Conservation (phyloP, 2,113 vertebrate genomes). For the Ammodytes dubius region DNA sequence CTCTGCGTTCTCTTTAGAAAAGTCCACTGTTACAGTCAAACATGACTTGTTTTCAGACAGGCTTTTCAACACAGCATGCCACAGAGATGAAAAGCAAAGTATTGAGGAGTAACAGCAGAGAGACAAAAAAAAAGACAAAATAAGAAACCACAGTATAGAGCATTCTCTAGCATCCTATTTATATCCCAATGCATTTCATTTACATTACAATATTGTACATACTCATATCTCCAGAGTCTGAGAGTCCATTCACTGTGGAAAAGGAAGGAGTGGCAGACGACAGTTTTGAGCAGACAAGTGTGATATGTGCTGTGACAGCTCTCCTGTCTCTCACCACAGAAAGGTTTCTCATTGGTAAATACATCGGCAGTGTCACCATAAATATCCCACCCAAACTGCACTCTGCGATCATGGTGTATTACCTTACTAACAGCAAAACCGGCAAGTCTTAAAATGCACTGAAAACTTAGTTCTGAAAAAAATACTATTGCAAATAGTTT, state of each 20-base stretch:
- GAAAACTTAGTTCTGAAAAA: too few relatives aligned
- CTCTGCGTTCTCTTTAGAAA: slow-evolving; percentile 57
- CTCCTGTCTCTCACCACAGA: slow-evolving; percentile 55
- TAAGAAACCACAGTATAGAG: background rate
- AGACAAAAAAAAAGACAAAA: slow-evolving; percentile 5
- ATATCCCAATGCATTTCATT: slow-evolving; percentile 41
- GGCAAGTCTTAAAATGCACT: background rate
- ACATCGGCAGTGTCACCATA: slow-evolving; percentile 35
- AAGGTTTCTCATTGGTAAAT: slow-evolving; percentile 59
- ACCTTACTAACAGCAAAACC: background rate
- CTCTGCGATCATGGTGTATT: background rate
- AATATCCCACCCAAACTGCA: slow-evolving; percentile 34
- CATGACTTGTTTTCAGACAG: slow-evolving; percentile 41
- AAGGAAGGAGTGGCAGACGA: slow-evolving; percentile 64
- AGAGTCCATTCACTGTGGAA: slow-evolving; percentile 62
- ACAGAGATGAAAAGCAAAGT: slow-evolving; percentile 2
- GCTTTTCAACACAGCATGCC: slow-evolving; percentile 28
- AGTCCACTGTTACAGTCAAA: slow-evolving; percentile 56
- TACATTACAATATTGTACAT: slow-evolving; percentile 46
- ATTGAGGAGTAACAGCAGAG: background rate
- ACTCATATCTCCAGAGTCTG: slow-evolving; percentile 61
- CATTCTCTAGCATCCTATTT: slow-evolving; percentile 5
- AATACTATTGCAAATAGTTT: too few relatives aligned
- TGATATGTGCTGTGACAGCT: slow-evolving; percentile 74
- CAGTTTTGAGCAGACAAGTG: slow-evolving; percentile 68